phyloP scores from a whole-genome alignment of 2,797 vertebrate genomes.

The Nannoperca obscura region DNA sequence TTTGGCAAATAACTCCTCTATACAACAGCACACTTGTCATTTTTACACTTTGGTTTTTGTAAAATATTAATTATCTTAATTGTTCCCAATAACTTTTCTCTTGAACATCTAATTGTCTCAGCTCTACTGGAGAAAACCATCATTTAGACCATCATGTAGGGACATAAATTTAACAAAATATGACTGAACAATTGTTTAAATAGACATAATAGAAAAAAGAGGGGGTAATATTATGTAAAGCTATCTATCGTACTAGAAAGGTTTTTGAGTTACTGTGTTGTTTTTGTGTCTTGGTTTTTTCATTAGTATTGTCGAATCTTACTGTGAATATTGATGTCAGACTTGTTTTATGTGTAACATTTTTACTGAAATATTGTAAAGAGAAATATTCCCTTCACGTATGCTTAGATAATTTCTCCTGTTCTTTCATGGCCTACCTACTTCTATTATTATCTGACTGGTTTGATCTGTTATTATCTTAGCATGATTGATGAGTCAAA shows the following conservation, averaged over 20 bases:
- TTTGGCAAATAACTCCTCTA: too few relatives aligned
- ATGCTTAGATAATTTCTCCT: not conserved
- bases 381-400: not conserved
- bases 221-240: not conserved
- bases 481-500: constrained; percentile 22
- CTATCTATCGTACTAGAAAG: not conserved
- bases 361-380: not conserved
- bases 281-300: not conserved
- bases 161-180: not conserved
- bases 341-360: not conserved
- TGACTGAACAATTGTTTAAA: not conserved
- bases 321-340: not conserved
- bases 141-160: not conserved
- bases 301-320: not conserved
- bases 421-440: not conserved
- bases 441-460: not conserved
- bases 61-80: not conserved
- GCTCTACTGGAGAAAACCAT: not conserved
- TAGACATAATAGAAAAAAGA: not conserved
- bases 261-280: not conserved
- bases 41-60: too few relatives aligned
- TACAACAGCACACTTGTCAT: too few relatives aligned
- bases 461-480: constrained; percentile 3
- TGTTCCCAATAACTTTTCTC: not conserved
- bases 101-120: not conserved